Evolutionary conservation across 2,797 vertebrate species (phyloP).

Genomic region (Sebastes oblongus): DNA sequence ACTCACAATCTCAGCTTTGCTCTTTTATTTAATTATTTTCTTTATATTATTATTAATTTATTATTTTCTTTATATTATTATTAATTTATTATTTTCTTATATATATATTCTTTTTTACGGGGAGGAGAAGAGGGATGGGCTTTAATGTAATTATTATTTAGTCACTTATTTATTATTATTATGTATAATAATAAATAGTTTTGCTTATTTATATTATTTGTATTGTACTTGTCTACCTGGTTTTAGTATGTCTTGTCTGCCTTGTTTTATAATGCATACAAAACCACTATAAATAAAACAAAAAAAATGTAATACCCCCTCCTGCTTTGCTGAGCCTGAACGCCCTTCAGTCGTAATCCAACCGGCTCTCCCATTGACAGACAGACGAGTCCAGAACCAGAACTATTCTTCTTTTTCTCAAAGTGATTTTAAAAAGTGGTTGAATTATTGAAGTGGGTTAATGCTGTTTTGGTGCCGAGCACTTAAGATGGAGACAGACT

Average conservation of each 20-base stretch:
- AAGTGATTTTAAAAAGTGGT: neutral
- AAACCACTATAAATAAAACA: neutral
- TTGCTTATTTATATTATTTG: neutral
- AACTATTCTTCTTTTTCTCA: neutral
- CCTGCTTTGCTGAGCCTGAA: neutral
- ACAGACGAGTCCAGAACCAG: neutral
- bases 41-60: too few relatives aligned
- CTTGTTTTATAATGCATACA: neutral
- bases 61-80: too few relatives aligned
- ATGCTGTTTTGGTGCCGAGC: neutral
- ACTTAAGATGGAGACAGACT: conserved; percentile 3
- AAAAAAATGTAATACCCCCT: neutral
- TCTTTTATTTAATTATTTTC: neutral
- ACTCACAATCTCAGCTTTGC: neutral
- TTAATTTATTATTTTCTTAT: too few relatives aligned
- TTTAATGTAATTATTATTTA: too few relatives aligned
- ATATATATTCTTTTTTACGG: too few relatives aligned
- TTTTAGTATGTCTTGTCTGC: neutral
- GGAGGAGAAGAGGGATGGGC: too few relatives aligned
- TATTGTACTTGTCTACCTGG: neutral
- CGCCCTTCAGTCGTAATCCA: neutral
- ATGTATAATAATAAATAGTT: neutral
- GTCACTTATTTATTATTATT: neutral
- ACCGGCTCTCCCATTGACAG: neutral
- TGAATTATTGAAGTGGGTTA: conserved; percentile 20